Evolutionary conservation across 2,888 invertebrate species (phyloP).

Genomic region (Lepidocyrtoides sp.): DNA sequence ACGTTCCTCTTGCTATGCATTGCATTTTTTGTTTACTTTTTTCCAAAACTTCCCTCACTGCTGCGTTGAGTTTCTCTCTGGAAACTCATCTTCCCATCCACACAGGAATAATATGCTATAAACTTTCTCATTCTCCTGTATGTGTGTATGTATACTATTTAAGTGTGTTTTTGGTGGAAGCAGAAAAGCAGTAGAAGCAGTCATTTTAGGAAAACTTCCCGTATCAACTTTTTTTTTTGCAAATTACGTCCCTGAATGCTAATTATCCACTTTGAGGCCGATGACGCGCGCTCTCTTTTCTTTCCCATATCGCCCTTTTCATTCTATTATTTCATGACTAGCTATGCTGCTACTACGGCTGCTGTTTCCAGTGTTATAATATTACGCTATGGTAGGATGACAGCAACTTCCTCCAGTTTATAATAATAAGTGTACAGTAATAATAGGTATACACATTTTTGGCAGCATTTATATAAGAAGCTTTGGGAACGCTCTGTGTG

Average conservation of each 20-base stretch:
- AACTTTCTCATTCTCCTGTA: not conserved
- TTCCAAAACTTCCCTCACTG: not conserved
- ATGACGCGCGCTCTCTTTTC: conserved; percentile 28
- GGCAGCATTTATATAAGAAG: conserved; percentile 14
- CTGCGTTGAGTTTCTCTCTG: not conserved
- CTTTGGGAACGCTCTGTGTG: not conserved
- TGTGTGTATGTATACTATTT: not conserved
- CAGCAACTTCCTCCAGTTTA: not conserved
- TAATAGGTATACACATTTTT: conserved; percentile 24
- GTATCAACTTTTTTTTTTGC: conserved; percentile 74
- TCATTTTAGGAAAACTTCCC: conserved; percentile 66
- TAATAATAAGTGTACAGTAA: not conserved
- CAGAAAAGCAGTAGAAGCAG: too few relatives aligned
- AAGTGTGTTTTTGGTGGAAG: too few relatives aligned
- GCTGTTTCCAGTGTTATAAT: too few relatives aligned
- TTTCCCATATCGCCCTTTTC: conserved; percentile 23
- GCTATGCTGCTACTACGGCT: not conserved
- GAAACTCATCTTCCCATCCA: conserved; percentile 26
- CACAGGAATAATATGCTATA: not conserved
- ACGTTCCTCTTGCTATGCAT: conserved; percentile 1
- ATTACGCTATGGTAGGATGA: too few relatives aligned
- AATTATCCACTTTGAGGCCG: conserved; percentile 72
- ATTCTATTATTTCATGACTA: not conserved
- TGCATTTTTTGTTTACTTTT: conserved; percentile 60
- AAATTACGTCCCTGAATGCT: conserved; percentile 80